Percentiles rank a stretch among this genome's conserved stretches.
Evolutionary conservation across 2,113 vertebrate genomes (phyloP).

Genomic region (Gallinago undulata): DNA sequence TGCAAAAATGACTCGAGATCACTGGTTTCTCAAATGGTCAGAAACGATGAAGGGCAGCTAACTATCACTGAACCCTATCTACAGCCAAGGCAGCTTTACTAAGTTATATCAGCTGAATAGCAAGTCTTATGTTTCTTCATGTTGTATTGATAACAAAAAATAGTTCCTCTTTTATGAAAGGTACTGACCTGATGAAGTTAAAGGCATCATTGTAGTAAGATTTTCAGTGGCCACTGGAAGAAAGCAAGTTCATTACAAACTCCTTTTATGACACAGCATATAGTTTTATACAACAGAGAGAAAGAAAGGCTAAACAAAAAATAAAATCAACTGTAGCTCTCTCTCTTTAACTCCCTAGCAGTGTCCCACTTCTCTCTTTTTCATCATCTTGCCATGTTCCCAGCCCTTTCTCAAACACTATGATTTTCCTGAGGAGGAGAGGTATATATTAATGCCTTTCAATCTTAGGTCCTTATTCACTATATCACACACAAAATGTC

Average conservation of each 20-base stretch:
- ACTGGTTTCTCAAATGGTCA: background rate
- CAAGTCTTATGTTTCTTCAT: background rate
- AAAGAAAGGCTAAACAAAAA: background rate
- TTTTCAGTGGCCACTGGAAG: background rate
- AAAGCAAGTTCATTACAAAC: background rate
- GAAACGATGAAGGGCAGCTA: background rate
- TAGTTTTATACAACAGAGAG: background rate
- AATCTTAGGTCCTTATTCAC: background rate
- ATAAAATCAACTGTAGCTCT: background rate
- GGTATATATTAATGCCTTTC: background rate
- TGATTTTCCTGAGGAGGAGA: background rate
- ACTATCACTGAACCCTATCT: background rate
- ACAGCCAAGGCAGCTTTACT: background rate
- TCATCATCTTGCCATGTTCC: background rate
- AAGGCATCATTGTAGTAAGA: background rate
- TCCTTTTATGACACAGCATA: background rate
- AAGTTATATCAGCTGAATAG: background rate
- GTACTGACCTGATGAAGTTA: conserved; percentile 5
- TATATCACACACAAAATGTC: background rate
- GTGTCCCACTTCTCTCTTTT: background rate
- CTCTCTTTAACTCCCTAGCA: background rate
- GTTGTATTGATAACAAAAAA: background rate
- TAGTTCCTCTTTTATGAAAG: background rate
- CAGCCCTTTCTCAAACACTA: background rate
- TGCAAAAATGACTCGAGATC: background rate